Evolutionary conservation across 1,140 invertebrate genomes (phyloP).

Genomic region (Trichonephila clavata): DNA sequence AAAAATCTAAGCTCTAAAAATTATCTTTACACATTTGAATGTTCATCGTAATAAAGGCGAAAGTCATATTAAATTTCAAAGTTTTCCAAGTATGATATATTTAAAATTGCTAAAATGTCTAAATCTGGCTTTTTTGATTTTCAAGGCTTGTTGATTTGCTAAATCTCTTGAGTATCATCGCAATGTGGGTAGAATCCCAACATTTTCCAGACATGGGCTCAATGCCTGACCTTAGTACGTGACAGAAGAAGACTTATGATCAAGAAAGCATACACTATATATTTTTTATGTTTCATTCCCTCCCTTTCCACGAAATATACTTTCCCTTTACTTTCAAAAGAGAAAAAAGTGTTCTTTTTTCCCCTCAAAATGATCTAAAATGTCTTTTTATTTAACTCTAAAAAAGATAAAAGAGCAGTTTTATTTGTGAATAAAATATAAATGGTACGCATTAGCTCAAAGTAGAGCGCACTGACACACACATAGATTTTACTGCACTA

Average conservation of each 20-base stretch:
- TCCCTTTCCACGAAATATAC: neutral
- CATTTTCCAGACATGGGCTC: neutral
- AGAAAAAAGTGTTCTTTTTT: neutral
- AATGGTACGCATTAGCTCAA: constrained; percentile 51
- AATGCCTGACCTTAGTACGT: neutral
- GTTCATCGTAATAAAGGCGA: no score
- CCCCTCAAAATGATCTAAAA: constrained; percentile 17
- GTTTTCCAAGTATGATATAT: no score
- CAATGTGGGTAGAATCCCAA: constrained; percentile 32
- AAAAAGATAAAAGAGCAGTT: constrained; percentile 9
- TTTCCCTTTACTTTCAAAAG: neutral
- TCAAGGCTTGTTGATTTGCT: no score
- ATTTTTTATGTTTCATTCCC: neutral
- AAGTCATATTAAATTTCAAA: no score
- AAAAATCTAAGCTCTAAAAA: no score
- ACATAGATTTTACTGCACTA: constrained; percentile 51
- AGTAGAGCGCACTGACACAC: neutral
- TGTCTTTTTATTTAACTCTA: neutral
- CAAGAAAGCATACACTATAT: constrained; percentile 2
- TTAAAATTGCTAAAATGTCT: no score
- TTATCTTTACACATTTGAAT: no score
- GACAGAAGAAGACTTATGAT: constrained; percentile 25
- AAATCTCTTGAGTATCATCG: no score
- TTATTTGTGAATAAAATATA: constrained; percentile 53
- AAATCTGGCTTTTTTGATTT: no score